These are phyloP conservation scores for Asarcornis scutulata DNA, from an alignment of 2,113 vertebrate species.

Conservation along the genomic window DNA sequence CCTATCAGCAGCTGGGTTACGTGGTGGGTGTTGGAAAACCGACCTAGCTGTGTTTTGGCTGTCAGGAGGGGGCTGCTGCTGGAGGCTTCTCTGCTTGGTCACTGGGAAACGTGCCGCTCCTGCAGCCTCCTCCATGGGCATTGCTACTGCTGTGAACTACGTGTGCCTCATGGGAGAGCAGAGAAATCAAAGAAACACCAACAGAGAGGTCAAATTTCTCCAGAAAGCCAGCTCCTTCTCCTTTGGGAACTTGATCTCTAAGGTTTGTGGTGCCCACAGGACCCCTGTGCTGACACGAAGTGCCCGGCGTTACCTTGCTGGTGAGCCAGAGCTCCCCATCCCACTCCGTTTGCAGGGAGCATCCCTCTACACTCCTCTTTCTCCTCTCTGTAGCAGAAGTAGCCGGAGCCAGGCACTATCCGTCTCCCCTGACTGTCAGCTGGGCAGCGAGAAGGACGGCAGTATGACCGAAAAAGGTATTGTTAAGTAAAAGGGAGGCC, in stretches of 20 bases:
- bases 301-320: neutral
- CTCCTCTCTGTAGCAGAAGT: neutral
- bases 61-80: neutral
- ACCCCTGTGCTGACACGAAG: neutral
- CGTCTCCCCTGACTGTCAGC: slow-evolving; percentile 45
- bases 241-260: neutral
- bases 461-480: slow-evolving; percentile 85
- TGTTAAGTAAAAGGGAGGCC: slow-evolving; percentile 72
- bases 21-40: neutral
- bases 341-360: neutral
- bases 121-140: neutral
- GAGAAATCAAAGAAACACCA: neutral
- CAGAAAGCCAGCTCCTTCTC: neutral
- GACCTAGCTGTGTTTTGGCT: neutral
- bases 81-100: neutral
- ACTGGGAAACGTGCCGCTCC: neutral
- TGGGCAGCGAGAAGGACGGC: slow-evolving; percentile 43
- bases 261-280: too few species aligned
- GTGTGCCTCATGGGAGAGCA: rapidly evolving
- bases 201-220: neutral
- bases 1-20: neutral
- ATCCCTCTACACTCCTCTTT: neutral
- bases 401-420: slow-evolving; percentile 59
- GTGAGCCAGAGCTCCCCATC: neutral
- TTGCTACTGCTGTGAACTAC: rapidly evolving